Percentiles rank a stretch among this genome's conserved stretches.
Evolutionary conservation across 1,140 invertebrate genomes (phyloP).

Genomic region (Nylanderia fulva): DNA sequence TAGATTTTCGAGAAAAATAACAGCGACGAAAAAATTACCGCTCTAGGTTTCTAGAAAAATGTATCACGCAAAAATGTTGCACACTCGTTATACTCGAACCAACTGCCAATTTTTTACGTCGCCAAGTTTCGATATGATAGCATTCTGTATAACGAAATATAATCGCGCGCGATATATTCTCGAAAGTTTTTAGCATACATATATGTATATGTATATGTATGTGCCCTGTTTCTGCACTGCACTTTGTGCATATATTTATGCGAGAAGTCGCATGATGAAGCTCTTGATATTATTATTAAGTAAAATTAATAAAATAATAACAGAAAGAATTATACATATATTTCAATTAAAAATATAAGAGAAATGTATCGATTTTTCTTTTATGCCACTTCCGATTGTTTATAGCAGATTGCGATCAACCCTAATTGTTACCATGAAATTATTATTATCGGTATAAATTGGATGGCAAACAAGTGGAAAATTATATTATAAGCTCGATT

Average conservation of each 20-base stretch:
- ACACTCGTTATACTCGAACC: neutral
- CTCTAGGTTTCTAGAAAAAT: neutral
- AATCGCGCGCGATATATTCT: neutral
- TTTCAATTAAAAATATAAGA: constrained; percentile 5
- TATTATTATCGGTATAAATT: constrained; percentile 40
- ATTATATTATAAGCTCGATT: constrained; percentile 51
- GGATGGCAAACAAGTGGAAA: constrained; percentile 24
- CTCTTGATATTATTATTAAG: neutral
- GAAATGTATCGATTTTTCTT: constrained; percentile 21
- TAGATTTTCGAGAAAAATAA: neutral
- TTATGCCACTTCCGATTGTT: neutral
- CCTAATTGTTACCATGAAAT: constrained; percentile 17
- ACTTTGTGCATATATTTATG: neutral
- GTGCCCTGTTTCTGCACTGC: neutral
- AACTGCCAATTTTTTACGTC: constrained; percentile 35
- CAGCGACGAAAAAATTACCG: constrained; percentile 32
- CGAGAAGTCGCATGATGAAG: neutral
- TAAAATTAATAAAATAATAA: neutral
- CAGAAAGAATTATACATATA: neutral
- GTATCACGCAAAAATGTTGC: neutral
- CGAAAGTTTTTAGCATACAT: constrained; percentile 22
- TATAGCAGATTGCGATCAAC: neutral
- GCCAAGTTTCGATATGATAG: constrained; percentile 15
- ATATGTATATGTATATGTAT: neutral
- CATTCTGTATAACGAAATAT: constrained; percentile 12